phyloP scores from a whole-genome alignment of 2,797 vertebrate genomes.

The Muscicapa striata region DNA sequence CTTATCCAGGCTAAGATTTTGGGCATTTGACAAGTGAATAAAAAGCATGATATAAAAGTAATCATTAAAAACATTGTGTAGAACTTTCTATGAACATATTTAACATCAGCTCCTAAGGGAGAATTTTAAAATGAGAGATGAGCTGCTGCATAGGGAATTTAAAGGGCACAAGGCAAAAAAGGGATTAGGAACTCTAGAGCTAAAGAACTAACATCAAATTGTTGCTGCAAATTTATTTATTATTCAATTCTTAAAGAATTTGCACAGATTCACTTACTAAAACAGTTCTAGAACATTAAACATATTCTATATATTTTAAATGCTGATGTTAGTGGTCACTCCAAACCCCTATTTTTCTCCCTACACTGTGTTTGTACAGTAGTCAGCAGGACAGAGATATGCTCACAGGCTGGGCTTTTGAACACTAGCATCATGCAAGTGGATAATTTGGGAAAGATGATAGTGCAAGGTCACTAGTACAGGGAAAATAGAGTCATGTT shows the following conservation, averaged over 20 bases:
- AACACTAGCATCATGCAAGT: neutral
- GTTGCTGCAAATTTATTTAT: neutral
- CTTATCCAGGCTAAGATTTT: neutral
- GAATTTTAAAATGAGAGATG: neutral
- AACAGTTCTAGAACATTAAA: neutral
- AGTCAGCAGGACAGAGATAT: neutral
- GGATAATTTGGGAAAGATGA: neutral
- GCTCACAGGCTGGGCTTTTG: neutral
- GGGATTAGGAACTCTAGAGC: neutral
- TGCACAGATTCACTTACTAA: neutral
- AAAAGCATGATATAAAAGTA: neutral
- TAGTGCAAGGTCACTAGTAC: neutral
- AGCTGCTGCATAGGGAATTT: neutral
- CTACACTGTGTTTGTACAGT: neutral
- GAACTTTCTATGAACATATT: neutral
- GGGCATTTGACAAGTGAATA: neutral
- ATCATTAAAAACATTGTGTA: neutral
- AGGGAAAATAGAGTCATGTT: neutral
- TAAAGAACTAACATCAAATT: neutral
- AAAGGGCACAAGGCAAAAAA: neutral
- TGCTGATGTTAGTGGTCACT: neutral
- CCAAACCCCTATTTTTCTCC: neutral
- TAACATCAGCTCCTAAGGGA: neutral
- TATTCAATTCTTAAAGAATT: neutral
- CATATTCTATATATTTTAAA: neutral